phyloP scores from a whole-genome alignment of 2,797 vertebrate species.

The Chanos chanos region DNA sequence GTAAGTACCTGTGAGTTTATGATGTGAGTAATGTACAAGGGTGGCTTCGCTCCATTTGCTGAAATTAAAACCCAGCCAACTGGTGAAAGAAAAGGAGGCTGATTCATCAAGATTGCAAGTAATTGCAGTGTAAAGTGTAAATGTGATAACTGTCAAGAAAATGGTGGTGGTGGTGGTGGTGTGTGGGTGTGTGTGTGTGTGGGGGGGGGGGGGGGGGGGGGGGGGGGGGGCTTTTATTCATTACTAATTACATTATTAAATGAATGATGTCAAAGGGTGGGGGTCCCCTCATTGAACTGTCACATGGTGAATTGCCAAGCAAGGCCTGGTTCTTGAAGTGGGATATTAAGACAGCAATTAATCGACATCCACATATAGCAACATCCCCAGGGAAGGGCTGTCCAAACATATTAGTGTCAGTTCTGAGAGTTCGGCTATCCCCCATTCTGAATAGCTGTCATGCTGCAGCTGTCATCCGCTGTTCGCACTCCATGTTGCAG shows the following conservation, averaged over 20 bases:
- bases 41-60: neutral
- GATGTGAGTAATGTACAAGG: conserved; percentile 7
- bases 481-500: neutral
- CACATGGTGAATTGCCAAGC: conserved; percentile 11
- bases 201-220: neutral
- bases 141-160: conserved; percentile 24
- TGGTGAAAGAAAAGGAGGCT: neutral
- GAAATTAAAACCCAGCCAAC: conserved; percentile 1
- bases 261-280: conserved; percentile 25
- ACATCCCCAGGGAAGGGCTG: conserved; percentile 14
- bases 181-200: too few species aligned
- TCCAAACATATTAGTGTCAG: conserved; percentile 28
- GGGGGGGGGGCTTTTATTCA: conserved; percentile 1
- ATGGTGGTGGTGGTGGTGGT: neutral
- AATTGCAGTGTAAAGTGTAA: conserved; percentile 18
- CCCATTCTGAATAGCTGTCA: conserved; percentile 7
- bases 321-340: conserved; percentile 8
- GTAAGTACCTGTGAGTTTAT: too few species aligned
- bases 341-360: conserved; percentile 34
- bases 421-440: conserved; percentile 14
- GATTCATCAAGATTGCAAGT: conserved; percentile 9
- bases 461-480: neutral
- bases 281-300: neutral
- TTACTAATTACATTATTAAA: conserved; percentile 25
- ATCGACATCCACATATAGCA: conserved; percentile 31